Evolutionary conservation across 2,888 invertebrate species (phyloP).

Genomic region (Idaea biselata): DNA sequence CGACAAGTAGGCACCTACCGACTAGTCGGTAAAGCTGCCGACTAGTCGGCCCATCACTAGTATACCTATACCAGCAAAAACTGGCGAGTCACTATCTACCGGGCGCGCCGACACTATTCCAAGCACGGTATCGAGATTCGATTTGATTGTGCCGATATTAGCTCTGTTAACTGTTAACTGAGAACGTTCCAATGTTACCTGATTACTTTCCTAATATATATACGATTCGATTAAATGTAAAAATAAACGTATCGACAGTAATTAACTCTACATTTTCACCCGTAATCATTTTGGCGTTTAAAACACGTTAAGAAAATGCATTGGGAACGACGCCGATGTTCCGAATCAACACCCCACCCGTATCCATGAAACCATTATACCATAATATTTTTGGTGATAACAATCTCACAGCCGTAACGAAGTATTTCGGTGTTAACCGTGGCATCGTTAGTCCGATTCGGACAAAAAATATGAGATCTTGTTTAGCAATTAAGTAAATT

Average conservation of each 20-base stretch:
- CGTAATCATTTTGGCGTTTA: no score
- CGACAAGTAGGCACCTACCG: no score
- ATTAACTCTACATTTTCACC: background rate
- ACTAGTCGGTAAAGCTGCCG: no score
- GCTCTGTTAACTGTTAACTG: slow-evolving; percentile 22
- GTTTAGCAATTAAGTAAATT: slow-evolving; percentile 37
- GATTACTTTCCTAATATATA: slow-evolving; percentile 4
- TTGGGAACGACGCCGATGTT: no score
- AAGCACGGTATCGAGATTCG: slow-evolving; percentile 34
- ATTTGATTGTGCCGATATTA: slow-evolving; percentile 24
- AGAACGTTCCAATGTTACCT: slow-evolving; percentile 17
- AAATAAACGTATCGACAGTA: slow-evolving; percentile 1
- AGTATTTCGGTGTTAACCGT: slow-evolving; percentile 13
- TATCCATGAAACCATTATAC: slow-evolving; percentile 15
- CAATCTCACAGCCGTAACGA: slow-evolving; percentile 18
- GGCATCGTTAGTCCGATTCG: slow-evolving; percentile 21
- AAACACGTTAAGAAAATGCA: no score
- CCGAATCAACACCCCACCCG: slow-evolving; percentile 16
- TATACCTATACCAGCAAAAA: slow-evolving; percentile 46
- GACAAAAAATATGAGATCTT: slow-evolving; percentile 34
- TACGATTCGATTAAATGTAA: background rate
- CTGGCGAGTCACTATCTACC: slow-evolving; percentile 50
- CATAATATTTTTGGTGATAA: slow-evolving; percentile 22
- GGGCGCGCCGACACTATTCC: slow-evolving; percentile 32
- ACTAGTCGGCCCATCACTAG: no score